A percentile compares a stretch with the other conserved stretches of the same genome.
These are phyloP conservation scores for Hylaeus anthracinus DNA, from an alignment of 1,140 invertebrate genomes.

Conservation along the genomic window DNA sequence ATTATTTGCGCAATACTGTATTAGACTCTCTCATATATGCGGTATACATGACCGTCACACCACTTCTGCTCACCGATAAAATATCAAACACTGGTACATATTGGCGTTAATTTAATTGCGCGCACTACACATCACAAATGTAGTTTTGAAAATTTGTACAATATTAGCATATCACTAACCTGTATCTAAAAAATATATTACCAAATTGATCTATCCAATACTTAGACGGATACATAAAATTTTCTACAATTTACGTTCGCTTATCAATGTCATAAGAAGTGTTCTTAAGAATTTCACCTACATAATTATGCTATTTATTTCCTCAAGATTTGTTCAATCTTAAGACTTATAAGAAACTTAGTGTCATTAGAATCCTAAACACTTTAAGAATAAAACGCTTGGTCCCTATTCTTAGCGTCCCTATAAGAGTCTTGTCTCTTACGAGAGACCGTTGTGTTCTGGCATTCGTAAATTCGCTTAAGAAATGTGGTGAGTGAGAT, in stretches of 20 bases:
- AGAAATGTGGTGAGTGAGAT: constrained; percentile 75
- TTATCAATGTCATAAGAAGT: constrained; percentile 34
- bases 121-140: constrained; percentile 64
- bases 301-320: constrained; percentile 42
- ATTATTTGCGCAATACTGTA: constrained; percentile 30
- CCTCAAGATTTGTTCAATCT: constrained; percentile 31
- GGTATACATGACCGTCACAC: constrained; percentile 46
- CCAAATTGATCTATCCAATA: constrained; percentile 38
- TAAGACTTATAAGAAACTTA: constrained; percentile 53
- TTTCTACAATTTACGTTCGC: constrained; percentile 32
- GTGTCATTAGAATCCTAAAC: constrained; percentile 56
- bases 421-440: constrained; percentile 69
- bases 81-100: constrained; percentile 52
- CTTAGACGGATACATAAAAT: constrained; percentile 44
- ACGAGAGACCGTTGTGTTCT: constrained; percentile 65
- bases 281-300: constrained; percentile 44
- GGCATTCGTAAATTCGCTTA: constrained; percentile 70
- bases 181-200: constrained; percentile 24
- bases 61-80: constrained; percentile 55
- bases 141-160: constrained; percentile 52
- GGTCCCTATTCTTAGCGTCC: constrained; percentile 69
- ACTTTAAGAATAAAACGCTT: constrained; percentile 56
- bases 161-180: constrained; percentile 47
- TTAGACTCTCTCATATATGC: constrained; percentile 28
- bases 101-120: constrained; percentile 50